Percentiles rank a stretch among this genome's conserved stretches.
These are phyloP conservation scores for Carapus acus DNA, from an alignment of 2,797 vertebrate genomes.

Conservation along the genomic window DNA sequence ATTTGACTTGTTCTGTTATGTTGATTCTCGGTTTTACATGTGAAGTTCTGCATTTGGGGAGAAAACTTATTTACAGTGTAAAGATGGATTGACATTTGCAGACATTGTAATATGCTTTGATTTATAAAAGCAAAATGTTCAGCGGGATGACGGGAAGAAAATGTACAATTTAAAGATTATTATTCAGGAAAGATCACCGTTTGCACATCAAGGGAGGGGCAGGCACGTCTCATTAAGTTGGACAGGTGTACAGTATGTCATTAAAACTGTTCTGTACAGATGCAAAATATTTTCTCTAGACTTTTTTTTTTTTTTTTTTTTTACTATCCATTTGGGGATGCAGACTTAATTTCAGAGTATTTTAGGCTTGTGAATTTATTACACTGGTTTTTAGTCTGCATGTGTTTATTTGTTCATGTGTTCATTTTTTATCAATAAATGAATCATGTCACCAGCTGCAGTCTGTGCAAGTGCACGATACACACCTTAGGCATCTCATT, in stretches of 20 bases:
- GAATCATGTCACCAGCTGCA: constrained; percentile 47
- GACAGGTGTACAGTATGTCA: constrained; percentile 69
- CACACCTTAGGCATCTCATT: too few species aligned
- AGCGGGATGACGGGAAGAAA: constrained; percentile 53
- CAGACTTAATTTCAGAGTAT: constrained; percentile 88
- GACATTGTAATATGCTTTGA: constrained; percentile 76
- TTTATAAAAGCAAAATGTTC: constrained; percentile 76
- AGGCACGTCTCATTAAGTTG: constrained; percentile 58
- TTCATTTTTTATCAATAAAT: constrained; percentile 95
- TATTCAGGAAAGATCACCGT: constrained; percentile 75
- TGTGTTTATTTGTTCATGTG: constrained; percentile 82
- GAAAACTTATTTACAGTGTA: constrained; percentile 78
- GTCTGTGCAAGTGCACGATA: neutral
- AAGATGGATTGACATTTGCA: constrained; percentile 65
- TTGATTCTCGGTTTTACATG: constrained; percentile 59
- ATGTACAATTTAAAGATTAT: constrained; percentile 55
- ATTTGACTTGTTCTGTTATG: constrained; percentile 10
- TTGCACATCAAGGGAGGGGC: constrained; percentile 83
- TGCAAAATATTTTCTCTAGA: constrained; percentile 50
- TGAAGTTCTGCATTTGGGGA: constrained; percentile 70
- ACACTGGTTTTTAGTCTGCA: constrained; percentile 99
- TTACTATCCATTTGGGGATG: constrained; percentile 76
- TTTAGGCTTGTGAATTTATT: constrained; percentile 88
- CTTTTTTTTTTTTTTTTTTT: constrained; percentile 72
- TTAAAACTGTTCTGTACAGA: constrained; percentile 79